phyloP scores from a whole-genome alignment of 2,797 vertebrate genomes.

The Sebastes diploproa region DNA sequence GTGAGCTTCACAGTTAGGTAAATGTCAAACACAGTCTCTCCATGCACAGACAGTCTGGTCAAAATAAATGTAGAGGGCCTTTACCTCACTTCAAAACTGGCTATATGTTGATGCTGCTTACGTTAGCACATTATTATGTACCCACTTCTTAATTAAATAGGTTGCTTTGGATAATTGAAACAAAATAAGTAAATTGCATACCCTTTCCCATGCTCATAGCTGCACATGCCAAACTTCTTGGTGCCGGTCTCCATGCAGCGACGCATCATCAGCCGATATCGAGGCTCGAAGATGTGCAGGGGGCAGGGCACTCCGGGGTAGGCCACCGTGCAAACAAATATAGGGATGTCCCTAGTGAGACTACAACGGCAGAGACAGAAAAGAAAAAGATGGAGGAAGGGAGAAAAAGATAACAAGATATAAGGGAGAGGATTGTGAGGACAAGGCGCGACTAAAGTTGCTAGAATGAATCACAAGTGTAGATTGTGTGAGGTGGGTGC shows the following conservation, averaged over 20 bases:
- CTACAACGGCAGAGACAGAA: slow-evolving; percentile 62
- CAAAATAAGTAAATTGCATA: slow-evolving; percentile 40
- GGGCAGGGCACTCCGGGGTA: slow-evolving; percentile 90
- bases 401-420: not conserved
- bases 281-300: slow-evolving; percentile 92
- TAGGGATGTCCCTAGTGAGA: slow-evolving; percentile 89
- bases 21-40: slow-evolving; percentile 17
- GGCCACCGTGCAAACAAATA: slow-evolving; percentile 92
- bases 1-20: slow-evolving; percentile 14
- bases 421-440: not conserved
- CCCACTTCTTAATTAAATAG: not conserved
- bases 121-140: not conserved
- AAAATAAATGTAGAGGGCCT: not conserved
- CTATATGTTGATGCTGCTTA: not conserved
- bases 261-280: slow-evolving; percentile 93
- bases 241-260: slow-evolving; percentile 92
- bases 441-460: rapidly evolving
- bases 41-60: not conserved
- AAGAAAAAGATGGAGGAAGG: not conserved
- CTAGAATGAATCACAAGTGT: not conserved
- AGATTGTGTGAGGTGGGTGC: slow-evolving; percentile 8
- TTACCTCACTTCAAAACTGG: not conserved
- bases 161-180: not conserved
- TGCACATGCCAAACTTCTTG: slow-evolving; percentile 93
- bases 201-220: slow-evolving; percentile 90